Conservation (phyloP, 2,888 invertebrate species). For the Drosophila diplacantha region DNA sequence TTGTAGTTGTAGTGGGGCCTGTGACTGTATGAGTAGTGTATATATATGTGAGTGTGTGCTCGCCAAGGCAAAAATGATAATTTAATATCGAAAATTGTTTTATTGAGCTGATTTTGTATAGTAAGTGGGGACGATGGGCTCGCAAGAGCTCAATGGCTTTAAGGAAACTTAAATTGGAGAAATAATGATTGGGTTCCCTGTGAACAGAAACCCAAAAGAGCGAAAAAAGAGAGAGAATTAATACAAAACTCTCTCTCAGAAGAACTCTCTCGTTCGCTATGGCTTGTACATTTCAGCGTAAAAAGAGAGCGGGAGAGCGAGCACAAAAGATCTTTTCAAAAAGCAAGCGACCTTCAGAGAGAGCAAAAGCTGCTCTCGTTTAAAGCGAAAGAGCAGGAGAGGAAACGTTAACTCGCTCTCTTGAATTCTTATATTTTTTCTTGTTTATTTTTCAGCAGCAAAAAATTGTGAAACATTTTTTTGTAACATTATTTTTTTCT, state of each 20-base stretch:
- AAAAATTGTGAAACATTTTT: neutral
- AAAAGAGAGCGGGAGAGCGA: neutral
- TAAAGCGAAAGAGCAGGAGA: neutral
- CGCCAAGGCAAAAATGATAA: constrained; percentile 54
- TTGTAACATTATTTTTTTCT: neutral
- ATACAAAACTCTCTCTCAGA: neutral
- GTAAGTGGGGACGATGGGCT: constrained; percentile 13
- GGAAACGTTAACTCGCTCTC: neutral
- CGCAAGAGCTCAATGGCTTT: neutral
- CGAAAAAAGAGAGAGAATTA: neutral
- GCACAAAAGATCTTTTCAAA: too few relatives aligned
- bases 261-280: neutral
- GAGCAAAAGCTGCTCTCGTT: neutral
- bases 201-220: neutral
- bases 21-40: neutral
- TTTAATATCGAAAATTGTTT: constrained; percentile 72
- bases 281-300: neutral
- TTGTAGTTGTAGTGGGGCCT: constrained; percentile 43
- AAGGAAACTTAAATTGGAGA: neutral
- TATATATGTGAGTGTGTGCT: constrained; percentile 6
- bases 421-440: neutral
- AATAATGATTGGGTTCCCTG: neutral
- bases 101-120: constrained; percentile 57
- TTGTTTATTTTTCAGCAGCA: neutral
- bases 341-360: neutral